These are phyloP conservation scores for Orchestes rusci DNA, from an alignment of 2,888 invertebrate species.

Conservation along the genomic window DNA sequence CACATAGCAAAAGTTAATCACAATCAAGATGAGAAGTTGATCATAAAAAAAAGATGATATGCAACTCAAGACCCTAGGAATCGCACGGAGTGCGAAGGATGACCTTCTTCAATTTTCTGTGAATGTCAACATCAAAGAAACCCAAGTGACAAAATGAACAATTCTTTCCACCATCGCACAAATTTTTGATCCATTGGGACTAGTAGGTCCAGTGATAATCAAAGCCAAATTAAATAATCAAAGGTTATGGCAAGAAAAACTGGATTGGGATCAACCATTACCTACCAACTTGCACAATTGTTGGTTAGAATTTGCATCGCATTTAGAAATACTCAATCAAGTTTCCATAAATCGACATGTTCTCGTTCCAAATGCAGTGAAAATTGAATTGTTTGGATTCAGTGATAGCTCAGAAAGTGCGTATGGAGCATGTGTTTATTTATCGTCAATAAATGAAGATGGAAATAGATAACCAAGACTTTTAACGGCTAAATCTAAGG, in stretches of 20 bases:
- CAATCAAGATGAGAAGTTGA: no score
- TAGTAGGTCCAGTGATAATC: slow-evolving; percentile 5
- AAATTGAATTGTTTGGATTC: slow-evolving; percentile 26
- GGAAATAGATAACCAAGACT: slow-evolving; percentile 13
- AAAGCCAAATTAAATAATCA: slow-evolving; percentile 7
- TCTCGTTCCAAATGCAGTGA: background rate
- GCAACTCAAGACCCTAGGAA: no score
- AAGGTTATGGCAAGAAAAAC: slow-evolving; percentile 2
- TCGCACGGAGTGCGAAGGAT: slow-evolving; percentile 3
- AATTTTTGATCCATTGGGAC: no score
- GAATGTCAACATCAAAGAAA: background rate
- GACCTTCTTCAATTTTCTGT: slow-evolving; percentile 1
- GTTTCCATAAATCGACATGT: background rate
- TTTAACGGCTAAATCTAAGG: slow-evolving; percentile 30
- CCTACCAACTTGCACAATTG: background rate
- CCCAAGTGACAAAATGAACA: slow-evolving; percentile 3
- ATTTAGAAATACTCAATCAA: slow-evolving; percentile 5
- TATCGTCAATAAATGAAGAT: slow-evolving; percentile 17
- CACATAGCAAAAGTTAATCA: no score
- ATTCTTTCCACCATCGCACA: slow-evolving; percentile 1
- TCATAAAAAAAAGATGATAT: no score
- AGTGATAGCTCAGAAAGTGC: slow-evolving; percentile 26
- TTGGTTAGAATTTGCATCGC: slow-evolving; percentile 6
- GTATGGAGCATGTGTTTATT: slow-evolving; percentile 30
- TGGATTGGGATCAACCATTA: slow-evolving; percentile 7